These are phyloP conservation scores for Physocephala rufipes DNA, from an alignment of 2,888 invertebrate genomes.

Conservation along the genomic window DNA sequence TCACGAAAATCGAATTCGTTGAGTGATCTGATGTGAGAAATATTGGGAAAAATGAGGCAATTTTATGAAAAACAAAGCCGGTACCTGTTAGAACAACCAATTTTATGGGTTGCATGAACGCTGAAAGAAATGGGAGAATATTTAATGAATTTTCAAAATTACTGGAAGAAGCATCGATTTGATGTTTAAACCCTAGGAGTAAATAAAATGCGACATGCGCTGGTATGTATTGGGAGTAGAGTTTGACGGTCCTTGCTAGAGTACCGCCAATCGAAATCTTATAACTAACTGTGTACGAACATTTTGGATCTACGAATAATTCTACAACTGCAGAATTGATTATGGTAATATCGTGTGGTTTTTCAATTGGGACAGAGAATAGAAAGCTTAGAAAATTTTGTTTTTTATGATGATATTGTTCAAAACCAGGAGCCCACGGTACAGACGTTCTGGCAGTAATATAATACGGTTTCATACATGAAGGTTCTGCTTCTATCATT, in stretches of 20 bases:
- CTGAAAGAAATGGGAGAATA: neutral
- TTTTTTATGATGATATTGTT: slow-evolving; percentile 67
- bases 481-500: slow-evolving; percentile 68
- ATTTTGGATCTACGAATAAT: slow-evolving; percentile 75
- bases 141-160: neutral
- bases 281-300: slow-evolving; percentile 75
- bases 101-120: neutral
- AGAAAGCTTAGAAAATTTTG: neutral
- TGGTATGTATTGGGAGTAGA: slow-evolving; percentile 10
- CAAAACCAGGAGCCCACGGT: slow-evolving; percentile 75
- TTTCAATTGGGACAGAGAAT: slow-evolving; percentile 69
- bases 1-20: slow-evolving; percentile 48
- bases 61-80: neutral
- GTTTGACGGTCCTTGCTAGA: slow-evolving; percentile 3
- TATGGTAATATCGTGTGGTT: slow-evolving; percentile 66
- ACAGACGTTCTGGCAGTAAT: slow-evolving; percentile 71
- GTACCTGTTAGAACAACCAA: neutral
- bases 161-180: neutral
- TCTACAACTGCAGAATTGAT: slow-evolving; percentile 68
- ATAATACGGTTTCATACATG: slow-evolving; percentile 61
- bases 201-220: slow-evolving; percentile 7
- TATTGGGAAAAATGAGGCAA: neutral
- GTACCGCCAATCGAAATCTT: neutral
- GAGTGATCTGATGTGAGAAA: neutral
- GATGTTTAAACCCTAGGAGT: neutral